Conservation (phyloP, 2,888 invertebrate genomes). For the Aelia acuminata region DNA sequence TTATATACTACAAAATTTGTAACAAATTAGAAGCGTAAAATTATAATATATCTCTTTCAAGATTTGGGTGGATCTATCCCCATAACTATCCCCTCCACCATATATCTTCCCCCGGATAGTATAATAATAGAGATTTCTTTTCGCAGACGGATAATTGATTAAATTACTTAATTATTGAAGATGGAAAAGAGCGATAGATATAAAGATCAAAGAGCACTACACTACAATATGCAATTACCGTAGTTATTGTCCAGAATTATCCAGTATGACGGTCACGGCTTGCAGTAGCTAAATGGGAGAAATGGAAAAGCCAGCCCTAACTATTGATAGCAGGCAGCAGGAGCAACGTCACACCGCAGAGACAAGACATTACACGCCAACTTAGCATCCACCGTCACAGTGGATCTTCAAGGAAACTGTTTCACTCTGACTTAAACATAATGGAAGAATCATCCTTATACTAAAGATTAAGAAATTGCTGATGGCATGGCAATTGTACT, state of each 20-base stretch:
- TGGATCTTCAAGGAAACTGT: conserved; percentile 2
- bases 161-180: not conserved
- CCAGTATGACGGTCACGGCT: not conserved
- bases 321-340: not conserved
- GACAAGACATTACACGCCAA: conserved; percentile 28
- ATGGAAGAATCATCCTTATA: too few relatives aligned
- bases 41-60: too few relatives aligned
- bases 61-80: too few relatives aligned
- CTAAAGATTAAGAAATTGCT: too few relatives aligned
- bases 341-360: not conserved
- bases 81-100: too few relatives aligned
- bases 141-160: too few relatives aligned
- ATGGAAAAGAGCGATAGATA: not conserved
- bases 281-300: not conserved
- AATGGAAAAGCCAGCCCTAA: not conserved
- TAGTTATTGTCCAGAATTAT: not conserved
- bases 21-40: too few relatives aligned
- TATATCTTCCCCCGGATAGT: too few relatives aligned
- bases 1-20: too few relatives aligned
- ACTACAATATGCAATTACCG: not conserved
- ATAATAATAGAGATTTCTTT: too few relatives aligned
- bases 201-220: not conserved
- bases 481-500: too few relatives aligned
- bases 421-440: too few relatives aligned
- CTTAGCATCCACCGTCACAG: conserved; percentile 9